Evolutionary conservation across 2,888 invertebrate species (phyloP), one percentile per base, ranked within the genome.

Genomic region (Caenorhabditis doughertyi): DNA sequence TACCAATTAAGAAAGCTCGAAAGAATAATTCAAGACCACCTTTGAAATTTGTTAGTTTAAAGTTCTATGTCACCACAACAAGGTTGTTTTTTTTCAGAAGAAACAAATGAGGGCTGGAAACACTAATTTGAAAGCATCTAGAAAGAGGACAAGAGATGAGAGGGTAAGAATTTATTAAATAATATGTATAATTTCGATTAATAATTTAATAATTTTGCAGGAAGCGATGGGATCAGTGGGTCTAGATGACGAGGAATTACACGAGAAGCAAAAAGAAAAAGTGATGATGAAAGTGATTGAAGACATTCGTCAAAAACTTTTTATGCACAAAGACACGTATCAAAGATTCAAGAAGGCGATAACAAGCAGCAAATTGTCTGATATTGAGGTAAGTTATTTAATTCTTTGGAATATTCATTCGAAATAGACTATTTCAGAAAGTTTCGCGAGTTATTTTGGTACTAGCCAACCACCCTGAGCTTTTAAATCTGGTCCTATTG

Each of bases 311-410:
- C 39, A 74, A 23, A 44, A 70, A 25, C 70, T 83, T 25, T 83
- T 83, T 25, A 83, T 83, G 83, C 79, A 83, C 44, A 42, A 35
- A n/a, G 58, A 79, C 0, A 79, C 67, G 7, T 79, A 56, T 47
- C 11, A 62, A 7, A 32, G 39, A 5, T 64, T 79, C 42, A n/a
- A 29, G 8, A 53, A 27, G n/a, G 27, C 71, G 0, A 74, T 79
- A 47, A 51, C 32, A 2, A 25, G 64, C n/a, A 27, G 39, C 16
- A 51, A 67, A 7, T 7, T 47, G 7, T 25, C 60, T 0, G 62
- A 77, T 53, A 18, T 51, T 16, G 62, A 72, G 25, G 35, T 42
- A 16, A 23, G n/a, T n/a, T n/a, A n/a, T n/a, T n/a, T n/a, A n/a
- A n/a, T n/a, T n/a, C n/a, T n/a, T n/a, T n/a, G n/a, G n/a, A n/a